phyloP scores from a whole-genome alignment of 1,140 invertebrate species.

The Melitaea cinxia region DNA sequence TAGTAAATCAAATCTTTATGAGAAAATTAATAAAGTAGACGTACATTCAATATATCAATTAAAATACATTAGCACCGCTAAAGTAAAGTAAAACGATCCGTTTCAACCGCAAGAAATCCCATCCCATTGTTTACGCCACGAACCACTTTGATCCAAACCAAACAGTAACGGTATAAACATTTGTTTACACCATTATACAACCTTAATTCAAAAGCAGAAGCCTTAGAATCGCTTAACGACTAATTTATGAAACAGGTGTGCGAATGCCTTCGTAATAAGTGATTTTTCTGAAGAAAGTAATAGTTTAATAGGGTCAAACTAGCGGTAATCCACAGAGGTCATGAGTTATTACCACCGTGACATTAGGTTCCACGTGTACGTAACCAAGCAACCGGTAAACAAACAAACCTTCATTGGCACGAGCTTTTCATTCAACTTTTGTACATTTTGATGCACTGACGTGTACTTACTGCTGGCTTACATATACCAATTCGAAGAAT shows the following conservation, averaged over 20 bases:
- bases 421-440: slow-evolving; percentile 35
- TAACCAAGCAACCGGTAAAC: slow-evolving; percentile 56
- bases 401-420: slow-evolving; percentile 47
- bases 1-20: background rate
- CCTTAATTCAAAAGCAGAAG: background rate
- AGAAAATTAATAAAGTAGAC: background rate
- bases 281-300: background rate
- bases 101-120: slow-evolving; percentile 34
- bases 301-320: slow-evolving; percentile 51
- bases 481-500: too few relatives aligned
- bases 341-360: slow-evolving; percentile 58
- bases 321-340: slow-evolving; percentile 51
- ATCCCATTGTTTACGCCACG: slow-evolving; percentile 39
- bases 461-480: background rate
- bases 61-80: background rate
- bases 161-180: too few relatives aligned
- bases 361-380: slow-evolving; percentile 62
- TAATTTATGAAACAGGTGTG: slow-evolving; percentile 7
- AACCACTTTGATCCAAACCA: background rate
- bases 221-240: background rate
- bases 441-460: background rate
- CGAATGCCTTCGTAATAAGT: slow-evolving; percentile 15
- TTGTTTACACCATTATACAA: background rate
- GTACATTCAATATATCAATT: slow-evolving; percentile 14
- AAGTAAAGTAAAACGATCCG: slow-evolving; percentile 30